phyloP scores from a whole-genome alignment of 2,888 invertebrate genomes.

The Rapana venosa region DNA sequence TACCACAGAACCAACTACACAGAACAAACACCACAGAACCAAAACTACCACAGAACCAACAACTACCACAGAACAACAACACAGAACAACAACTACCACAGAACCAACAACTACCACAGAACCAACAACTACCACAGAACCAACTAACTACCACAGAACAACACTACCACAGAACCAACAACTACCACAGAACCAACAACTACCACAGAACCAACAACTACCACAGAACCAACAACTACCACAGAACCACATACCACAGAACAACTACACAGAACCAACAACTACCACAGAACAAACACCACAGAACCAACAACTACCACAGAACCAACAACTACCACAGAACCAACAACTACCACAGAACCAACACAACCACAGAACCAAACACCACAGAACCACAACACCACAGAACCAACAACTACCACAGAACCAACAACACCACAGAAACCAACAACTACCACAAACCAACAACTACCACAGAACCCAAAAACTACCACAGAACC shows the following conservation, averaged over 20 bases:
- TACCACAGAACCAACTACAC: no score
- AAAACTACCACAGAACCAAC: neutral
- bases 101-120: neutral
- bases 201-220: neutral
- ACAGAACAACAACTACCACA: neutral
- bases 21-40: no score
- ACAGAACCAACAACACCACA: neutral
- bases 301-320: neutral
- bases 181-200: neutral
- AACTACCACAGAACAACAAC: neutral
- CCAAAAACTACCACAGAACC: neutral
- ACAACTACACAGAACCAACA: neutral
- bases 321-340: neutral
- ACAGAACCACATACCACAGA: neutral
- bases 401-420: constrained; percentile 3
- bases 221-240: neutral
- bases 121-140: neutral
- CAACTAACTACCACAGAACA: neutral
- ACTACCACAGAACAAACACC: neutral
- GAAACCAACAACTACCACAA: neutral
- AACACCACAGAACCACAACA: neutral
- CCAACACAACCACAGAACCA: neutral
- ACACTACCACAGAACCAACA: neutral
- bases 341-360: neutral
- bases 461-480: neutral